These are phyloP conservation scores for Octopus sinensis DNA, from an alignment of 1,140 invertebrate genomes.

Conservation along the genomic window DNA sequence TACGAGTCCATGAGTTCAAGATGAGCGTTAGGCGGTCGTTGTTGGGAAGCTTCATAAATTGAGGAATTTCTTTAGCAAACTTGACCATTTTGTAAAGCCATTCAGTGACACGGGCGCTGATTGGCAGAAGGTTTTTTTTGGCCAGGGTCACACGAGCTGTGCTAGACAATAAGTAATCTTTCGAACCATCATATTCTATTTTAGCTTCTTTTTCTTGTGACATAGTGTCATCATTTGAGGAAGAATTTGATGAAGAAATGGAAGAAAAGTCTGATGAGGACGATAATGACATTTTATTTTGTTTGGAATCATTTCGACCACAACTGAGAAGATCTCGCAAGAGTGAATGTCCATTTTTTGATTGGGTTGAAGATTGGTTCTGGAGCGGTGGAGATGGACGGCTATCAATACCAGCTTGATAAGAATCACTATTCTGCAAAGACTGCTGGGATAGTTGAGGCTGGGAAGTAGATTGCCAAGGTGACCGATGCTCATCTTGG, in stretches of 20 bases:
- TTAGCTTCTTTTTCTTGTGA: slow-evolving; percentile 21
- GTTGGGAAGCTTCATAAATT: slow-evolving; percentile 46
- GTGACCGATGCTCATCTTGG: too few species aligned
- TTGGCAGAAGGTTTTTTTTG: slow-evolving; percentile 55
- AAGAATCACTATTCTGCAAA: too few species aligned
- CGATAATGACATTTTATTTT: slow-evolving; percentile 8
- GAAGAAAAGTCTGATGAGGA: background rate
- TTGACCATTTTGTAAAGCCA: slow-evolving; percentile 54
- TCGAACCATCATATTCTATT: slow-evolving; percentile 17
- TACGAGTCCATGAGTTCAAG: slow-evolving; percentile 48
- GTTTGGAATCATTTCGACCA: slow-evolving; percentile 17
- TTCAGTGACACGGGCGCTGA: slow-evolving; percentile 53
- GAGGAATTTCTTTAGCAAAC: slow-evolving; percentile 51
- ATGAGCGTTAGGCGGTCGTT: slow-evolving; percentile 52
- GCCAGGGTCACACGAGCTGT: slow-evolving; percentile 48
- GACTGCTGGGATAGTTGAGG: too few species aligned
- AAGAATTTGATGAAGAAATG: background rate
- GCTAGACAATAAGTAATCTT: slow-evolving; percentile 27
- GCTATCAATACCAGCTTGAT: background rate
- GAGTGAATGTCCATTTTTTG: slow-evolving; percentile 19
- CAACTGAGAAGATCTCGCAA: slow-evolving; percentile 20
- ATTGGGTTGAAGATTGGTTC: background rate
- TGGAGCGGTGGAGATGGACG: background rate
- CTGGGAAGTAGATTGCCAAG: too few species aligned
- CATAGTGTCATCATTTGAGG: background rate